A percentile compares a stretch with the other conserved stretches of the same genome.
These are phyloP conservation scores for Monopterus albus DNA, from an alignment of 2,113 vertebrate genomes.

Conservation along the genomic window DNA sequence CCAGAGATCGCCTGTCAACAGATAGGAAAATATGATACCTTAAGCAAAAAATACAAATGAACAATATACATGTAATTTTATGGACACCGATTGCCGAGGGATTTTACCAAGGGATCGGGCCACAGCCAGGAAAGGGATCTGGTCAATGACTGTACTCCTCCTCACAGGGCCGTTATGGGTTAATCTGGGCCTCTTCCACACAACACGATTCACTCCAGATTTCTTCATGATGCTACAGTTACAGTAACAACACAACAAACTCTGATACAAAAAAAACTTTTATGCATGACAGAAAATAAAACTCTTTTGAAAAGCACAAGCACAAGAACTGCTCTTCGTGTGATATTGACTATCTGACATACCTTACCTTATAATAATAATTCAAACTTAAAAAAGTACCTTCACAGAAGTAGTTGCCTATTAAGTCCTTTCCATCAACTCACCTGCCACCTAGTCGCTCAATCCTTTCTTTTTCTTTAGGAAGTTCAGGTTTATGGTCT, in stretches of 20 bases:
- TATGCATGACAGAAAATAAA: neutral
- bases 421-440: slow-evolving; percentile 16
- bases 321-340: neutral
- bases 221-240: slow-evolving; percentile 95
- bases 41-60: neutral
- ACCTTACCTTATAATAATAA: neutral
- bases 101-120: slow-evolving; percentile 90
- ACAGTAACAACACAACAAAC: slow-evolving; percentile 17
- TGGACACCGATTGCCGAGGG: too few species aligned
- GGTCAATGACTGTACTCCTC: slow-evolving; percentile 96
- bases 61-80: neutral
- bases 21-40: neutral
- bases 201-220: slow-evolving; percentile 96
- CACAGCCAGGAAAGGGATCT: slow-evolving; percentile 97
- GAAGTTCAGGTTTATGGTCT: slow-evolving; percentile 97
- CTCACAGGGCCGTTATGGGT: slow-evolving; percentile 95
- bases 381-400: too few species aligned
- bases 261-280: neutral
- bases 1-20: slow-evolving; percentile 91
- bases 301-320: neutral
- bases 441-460: slow-evolving; percentile 98
- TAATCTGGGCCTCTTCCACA: slow-evolving; percentile 97
- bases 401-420: too few species aligned
- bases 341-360: neutral
- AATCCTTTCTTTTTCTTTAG: slow-evolving; percentile 94